These are phyloP conservation scores for Pelodiscus sinensis DNA, from an alignment of 2,113 vertebrate species.

Conservation along the genomic window DNA sequence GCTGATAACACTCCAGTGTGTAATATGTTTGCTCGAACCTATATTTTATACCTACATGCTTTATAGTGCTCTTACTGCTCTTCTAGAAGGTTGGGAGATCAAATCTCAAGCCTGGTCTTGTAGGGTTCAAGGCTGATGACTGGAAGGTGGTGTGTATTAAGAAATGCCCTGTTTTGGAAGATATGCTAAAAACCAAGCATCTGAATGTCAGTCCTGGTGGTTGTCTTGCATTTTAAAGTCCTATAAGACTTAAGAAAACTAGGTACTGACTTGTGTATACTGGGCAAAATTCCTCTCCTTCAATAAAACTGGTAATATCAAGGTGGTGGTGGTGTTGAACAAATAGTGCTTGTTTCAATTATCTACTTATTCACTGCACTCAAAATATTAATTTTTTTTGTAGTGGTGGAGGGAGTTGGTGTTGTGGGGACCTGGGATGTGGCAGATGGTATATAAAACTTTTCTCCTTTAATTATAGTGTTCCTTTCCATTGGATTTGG, in stretches of 20 bases:
- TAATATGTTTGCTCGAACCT: not conserved
- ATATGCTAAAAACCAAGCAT: not conserved
- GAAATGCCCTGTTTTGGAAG: not conserved
- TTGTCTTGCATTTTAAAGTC: not conserved
- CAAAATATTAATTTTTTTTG: not conserved
- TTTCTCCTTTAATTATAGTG: not conserved
- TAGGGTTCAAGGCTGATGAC: not conserved
- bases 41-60: not conserved
- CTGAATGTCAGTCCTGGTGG: accelerated
- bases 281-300: not conserved
- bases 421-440: not conserved
- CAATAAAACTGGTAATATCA: not conserved
- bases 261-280: not conserved
- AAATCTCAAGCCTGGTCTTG: not conserved
- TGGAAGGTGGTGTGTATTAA: not conserved
- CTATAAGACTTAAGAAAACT: not conserved
- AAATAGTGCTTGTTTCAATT: not conserved
- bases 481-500: conserved; percentile 15
- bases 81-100: not conserved
- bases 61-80: not conserved
- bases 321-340: not conserved
- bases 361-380: not conserved
- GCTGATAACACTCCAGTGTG: accelerated
- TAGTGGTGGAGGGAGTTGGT: not conserved
- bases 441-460: not conserved